Evolutionary conservation across 2,797 vertebrate genomes (phyloP).

Genomic region (Aplochiton taeniatus): DNA sequence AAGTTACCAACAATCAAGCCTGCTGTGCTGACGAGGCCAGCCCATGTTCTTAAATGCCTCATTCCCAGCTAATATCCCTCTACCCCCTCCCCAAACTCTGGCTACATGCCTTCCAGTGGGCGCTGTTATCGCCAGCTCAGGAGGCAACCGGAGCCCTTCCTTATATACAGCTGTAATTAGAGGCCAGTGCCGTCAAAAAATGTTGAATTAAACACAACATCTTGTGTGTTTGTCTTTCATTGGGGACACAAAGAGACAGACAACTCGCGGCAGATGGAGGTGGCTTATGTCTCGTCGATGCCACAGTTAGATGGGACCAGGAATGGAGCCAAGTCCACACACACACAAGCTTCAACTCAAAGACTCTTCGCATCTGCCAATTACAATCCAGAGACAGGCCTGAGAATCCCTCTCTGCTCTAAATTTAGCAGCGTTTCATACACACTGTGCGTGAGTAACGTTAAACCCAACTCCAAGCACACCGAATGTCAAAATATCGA

Average conservation of each 20-base stretch:
- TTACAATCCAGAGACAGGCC: slow-evolving; percentile 67
- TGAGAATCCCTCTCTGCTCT: slow-evolving; percentile 69
- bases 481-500: slow-evolving; percentile 76
- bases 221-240: slow-evolving; percentile 68
- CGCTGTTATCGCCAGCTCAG: slow-evolving; percentile 1
- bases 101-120: slow-evolving; percentile 1
- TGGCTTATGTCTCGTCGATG: slow-evolving; percentile 79
- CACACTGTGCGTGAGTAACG: slow-evolving; percentile 72
- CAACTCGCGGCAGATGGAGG: slow-evolving; percentile 78
- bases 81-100: slow-evolving; percentile 21
- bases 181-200: slow-evolving; percentile 48
- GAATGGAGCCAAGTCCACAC: slow-evolving; percentile 69
- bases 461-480: slow-evolving; percentile 64
- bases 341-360: slow-evolving; percentile 45
- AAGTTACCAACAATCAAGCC: not conserved
- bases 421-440: slow-evolving; percentile 75
- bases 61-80: slow-evolving; percentile 1
- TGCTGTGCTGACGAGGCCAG: slow-evolving; percentile 1
- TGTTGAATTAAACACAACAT: slow-evolving; percentile 65
- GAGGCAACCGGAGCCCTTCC: not conserved
- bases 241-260: slow-evolving; percentile 73
- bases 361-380: slow-evolving; percentile 72
- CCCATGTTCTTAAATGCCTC: not conserved
- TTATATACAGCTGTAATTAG: slow-evolving; percentile 52
- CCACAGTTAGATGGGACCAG: slow-evolving; percentile 75